These are phyloP conservation scores for Eupristina koningsbergeri DNA, from an alignment of 1,140 invertebrate genomes.

Conservation along the genomic window DNA sequence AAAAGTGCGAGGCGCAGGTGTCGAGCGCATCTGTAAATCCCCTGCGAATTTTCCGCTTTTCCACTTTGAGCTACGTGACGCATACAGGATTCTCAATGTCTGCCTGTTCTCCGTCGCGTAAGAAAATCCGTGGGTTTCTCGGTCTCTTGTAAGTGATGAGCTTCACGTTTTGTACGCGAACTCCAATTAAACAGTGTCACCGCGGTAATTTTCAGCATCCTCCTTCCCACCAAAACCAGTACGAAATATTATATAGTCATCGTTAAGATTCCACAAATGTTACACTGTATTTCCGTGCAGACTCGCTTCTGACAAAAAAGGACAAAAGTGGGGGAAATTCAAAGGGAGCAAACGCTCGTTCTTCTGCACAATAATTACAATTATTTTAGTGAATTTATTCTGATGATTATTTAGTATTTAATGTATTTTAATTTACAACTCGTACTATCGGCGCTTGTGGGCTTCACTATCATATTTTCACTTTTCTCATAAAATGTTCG, in stretches of 20 bases:
- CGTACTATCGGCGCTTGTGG: background rate
- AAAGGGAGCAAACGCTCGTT: too few relatives aligned
- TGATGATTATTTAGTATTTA: background rate
- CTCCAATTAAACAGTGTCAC: slow-evolving; percentile 57
- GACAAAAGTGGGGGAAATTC: too few relatives aligned
- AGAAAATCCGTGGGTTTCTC: slow-evolving; percentile 24
- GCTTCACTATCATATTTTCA: background rate
- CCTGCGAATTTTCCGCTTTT: background rate
- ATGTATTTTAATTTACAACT: background rate
- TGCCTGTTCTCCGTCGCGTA: background rate
- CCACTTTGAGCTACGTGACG: background rate
- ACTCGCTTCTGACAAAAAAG: too few relatives aligned
- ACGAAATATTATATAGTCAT: background rate
- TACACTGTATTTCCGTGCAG: too few relatives aligned
- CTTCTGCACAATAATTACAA: too few relatives aligned
- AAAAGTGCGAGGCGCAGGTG: slow-evolving; percentile 30
- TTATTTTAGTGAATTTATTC: too few relatives aligned
- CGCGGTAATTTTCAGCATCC: slow-evolving; percentile 37
- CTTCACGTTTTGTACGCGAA: slow-evolving; percentile 51
- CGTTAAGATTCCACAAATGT: background rate
- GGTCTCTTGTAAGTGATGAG: slow-evolving; percentile 57
- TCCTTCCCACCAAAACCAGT: too few relatives aligned
- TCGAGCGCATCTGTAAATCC: background rate
- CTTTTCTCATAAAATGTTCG: background rate
- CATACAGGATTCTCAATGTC: background rate